phyloP scores from a whole-genome alignment of 2,888 invertebrate genomes.

The Druceiella hillmani region DNA sequence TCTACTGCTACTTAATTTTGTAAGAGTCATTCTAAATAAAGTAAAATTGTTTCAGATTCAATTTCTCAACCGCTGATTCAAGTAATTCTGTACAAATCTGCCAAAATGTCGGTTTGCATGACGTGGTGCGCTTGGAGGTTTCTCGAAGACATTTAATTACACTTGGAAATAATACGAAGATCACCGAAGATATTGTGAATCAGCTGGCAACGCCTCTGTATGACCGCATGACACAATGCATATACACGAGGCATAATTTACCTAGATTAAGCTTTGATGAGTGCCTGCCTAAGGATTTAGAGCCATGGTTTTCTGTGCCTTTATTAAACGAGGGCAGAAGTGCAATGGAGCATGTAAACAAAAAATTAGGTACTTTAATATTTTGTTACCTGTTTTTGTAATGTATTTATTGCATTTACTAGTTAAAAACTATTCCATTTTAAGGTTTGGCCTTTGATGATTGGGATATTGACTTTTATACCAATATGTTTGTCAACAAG shows the following conservation, averaged over 20 bases:
- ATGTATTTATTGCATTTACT: background rate
- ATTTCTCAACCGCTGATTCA: conserved; percentile 93
- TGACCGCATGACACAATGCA: conserved; percentile 92
- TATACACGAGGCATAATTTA: conserved; percentile 63
- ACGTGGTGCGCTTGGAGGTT: conserved; percentile 75
- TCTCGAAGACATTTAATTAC: conserved; percentile 71
- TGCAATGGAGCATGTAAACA: conserved; percentile 78
- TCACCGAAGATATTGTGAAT: conserved; percentile 36
- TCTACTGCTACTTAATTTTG: no score
- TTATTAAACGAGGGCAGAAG: conserved; percentile 67
- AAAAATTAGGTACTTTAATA: conserved; percentile 61
- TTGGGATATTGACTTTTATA: conserved; percentile 89
- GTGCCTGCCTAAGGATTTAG: conserved; percentile 54
- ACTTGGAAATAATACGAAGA: conserved; percentile 36
- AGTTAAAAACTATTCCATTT: conserved; percentile 24
- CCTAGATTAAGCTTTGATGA: conserved; percentile 64
- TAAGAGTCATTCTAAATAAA: background rate
- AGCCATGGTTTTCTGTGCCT: conserved; percentile 80
- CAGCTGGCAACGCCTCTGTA: conserved; percentile 60
- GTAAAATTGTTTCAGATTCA: conserved; percentile 56
- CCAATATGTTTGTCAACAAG: conserved; percentile 75
- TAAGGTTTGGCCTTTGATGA: conserved; percentile 86
- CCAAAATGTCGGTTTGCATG: conserved; percentile 70
- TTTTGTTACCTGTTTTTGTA: conserved; percentile 5
- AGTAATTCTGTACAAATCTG: conserved; percentile 96